Percentiles rank a stretch among this genome's conserved stretches.
Conservation (phyloP, 2,888 invertebrate species). For the Synergus umbraculus region DNA sequence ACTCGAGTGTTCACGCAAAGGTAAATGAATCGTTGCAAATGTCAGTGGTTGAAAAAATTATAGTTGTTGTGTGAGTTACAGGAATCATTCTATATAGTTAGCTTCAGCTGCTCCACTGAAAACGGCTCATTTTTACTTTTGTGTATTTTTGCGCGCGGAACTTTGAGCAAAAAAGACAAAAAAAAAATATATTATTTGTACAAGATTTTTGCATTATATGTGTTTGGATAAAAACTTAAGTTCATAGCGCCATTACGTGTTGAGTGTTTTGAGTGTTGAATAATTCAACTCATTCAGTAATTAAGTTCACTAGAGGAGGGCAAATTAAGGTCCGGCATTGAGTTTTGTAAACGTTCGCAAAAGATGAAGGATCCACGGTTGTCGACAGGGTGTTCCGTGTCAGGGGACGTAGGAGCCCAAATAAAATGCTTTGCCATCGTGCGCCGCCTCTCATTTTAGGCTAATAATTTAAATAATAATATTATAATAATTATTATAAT, state of each 20-base stretch:
- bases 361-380: constrained; percentile 65
- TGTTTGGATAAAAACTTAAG: not conserved
- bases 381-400: constrained; percentile 76
- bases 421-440: constrained; percentile 76
- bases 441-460: constrained; percentile 77
- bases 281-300: not conserved
- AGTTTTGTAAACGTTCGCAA: constrained; percentile 42
- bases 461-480: constrained; percentile 76
- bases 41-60: not conserved
- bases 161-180: too few species aligned
- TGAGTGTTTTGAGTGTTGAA: constrained; percentile 13
- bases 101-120: too few species aligned
- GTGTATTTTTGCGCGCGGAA: not conserved
- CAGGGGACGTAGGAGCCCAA: constrained; percentile 74
- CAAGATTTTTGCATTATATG: not conserved
- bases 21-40: not conserved
- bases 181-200: too few species aligned
- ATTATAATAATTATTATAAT: constrained; percentile 65
- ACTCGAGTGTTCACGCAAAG: not conserved
- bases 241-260: not conserved
- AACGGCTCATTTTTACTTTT: not conserved
- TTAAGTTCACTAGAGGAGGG: not conserved
- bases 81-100: not conserved
- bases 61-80: not conserved
- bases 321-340: not conserved